phyloP scores from a whole-genome alignment of 2,888 invertebrate genomes.

The Hyppa rectilinea region DNA sequence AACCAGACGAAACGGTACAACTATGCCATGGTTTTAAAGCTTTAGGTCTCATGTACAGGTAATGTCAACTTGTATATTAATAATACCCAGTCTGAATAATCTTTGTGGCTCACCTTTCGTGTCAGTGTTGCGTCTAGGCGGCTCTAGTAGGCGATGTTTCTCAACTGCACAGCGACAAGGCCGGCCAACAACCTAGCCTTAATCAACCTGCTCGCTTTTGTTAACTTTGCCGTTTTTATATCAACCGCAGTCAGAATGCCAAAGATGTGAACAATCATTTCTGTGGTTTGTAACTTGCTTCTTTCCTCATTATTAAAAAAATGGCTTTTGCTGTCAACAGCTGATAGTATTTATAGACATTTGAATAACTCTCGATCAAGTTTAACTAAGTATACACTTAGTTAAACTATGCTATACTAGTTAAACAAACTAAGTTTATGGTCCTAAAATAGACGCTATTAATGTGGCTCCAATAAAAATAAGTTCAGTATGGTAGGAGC shows the following conservation, averaged over 20 bases:
- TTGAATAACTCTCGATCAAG: not conserved
- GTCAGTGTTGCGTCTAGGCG: slow-evolving; percentile 31
- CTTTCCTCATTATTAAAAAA: slow-evolving; percentile 29
- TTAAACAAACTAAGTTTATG: not conserved
- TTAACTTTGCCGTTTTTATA: slow-evolving; percentile 42
- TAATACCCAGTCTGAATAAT: slow-evolving; percentile 15
- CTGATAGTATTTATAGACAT: not conserved
- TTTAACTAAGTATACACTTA: no score
- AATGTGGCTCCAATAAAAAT: not conserved
- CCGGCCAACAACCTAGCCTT: slow-evolving; percentile 61
- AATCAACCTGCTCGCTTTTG: slow-evolving; percentile 48
- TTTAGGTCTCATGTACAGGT: not conserved
- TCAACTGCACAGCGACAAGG: slow-evolving; percentile 59
- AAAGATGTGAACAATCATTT: slow-evolving; percentile 35
- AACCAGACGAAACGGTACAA: slow-evolving; percentile 54
- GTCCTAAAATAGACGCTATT: not conserved
- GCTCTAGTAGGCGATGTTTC: slow-evolving; percentile 38
- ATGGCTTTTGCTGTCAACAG: slow-evolving; percentile 5
- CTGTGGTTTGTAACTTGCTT: slow-evolving; percentile 34
- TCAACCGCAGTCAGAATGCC: slow-evolving; percentile 46
- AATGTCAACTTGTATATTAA: slow-evolving; percentile 15
- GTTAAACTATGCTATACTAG: no score
- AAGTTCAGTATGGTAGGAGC: not conserved
- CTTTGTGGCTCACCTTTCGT: slow-evolving; percentile 38
- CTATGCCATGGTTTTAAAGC: slow-evolving; percentile 26